These are phyloP conservation scores for Julus scandinavius DNA, from an alignment of 2,888 invertebrate genomes.

Conservation along the genomic window DNA sequence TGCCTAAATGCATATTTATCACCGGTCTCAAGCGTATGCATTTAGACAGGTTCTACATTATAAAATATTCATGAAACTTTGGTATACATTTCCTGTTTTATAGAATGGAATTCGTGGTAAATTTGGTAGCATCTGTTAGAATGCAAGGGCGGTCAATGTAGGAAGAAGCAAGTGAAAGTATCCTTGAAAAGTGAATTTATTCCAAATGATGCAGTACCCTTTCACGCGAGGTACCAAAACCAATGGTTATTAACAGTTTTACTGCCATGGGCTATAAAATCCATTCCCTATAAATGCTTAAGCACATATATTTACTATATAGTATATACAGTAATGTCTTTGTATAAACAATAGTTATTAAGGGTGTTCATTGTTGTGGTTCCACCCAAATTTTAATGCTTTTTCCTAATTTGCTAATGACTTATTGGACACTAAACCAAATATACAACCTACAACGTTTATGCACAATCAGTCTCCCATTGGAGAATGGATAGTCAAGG, in stretches of 20 bases:
- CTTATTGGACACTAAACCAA: background rate
- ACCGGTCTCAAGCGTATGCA: too few relatives aligned
- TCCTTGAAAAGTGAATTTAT: too few relatives aligned
- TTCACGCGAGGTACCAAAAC: background rate
- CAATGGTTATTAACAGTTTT: background rate
- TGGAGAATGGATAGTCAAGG: background rate
- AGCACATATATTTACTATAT: background rate
- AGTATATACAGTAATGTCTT: background rate
- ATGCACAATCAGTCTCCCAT: background rate
- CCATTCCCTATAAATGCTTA: background rate
- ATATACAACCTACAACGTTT: background rate
- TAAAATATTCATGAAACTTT: too few relatives aligned
- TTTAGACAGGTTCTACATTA: too few relatives aligned
- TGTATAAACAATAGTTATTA: background rate
- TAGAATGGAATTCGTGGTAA: too few relatives aligned
- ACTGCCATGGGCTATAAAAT: too few relatives aligned
- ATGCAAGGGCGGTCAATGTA: too few relatives aligned
- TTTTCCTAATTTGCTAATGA: conserved; percentile 3
- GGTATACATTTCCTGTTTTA: too few relatives aligned
- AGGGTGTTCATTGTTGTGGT: background rate
- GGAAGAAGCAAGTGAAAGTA: too few relatives aligned
- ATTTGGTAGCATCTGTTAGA: too few relatives aligned
- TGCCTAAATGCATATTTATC: too few relatives aligned
- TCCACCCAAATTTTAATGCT: background rate
- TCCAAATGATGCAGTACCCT: too few relatives aligned